Percentiles rank a stretch among this genome's conserved stretches.
phyloP scores from a whole-genome alignment of 2,888 invertebrate genomes.

The Lochmaea crataegi region DNA sequence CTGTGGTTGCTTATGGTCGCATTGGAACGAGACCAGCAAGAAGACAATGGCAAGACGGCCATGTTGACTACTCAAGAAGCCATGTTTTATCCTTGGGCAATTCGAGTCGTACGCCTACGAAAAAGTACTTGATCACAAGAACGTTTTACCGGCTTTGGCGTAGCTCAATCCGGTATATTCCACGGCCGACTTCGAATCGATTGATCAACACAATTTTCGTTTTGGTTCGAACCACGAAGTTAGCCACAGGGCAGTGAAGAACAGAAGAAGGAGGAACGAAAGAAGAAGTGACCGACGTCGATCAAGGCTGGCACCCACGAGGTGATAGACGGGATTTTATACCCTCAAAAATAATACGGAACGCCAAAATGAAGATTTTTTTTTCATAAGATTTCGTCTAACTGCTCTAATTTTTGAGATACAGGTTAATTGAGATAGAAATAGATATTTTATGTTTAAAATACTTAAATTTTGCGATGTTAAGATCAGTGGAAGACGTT shows the following conservation, averaged over 20 bases:
- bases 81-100: slow-evolving; percentile 64
- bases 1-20: slow-evolving; percentile 38
- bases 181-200: slow-evolving; percentile 40
- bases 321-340: not conserved
- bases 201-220: slow-evolving; percentile 42
- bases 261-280: not conserved
- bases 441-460: too few species aligned
- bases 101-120: slow-evolving; percentile 62
- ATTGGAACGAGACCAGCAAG: slow-evolving; percentile 31
- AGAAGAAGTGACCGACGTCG: slow-evolving; percentile 8
- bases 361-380: too few species aligned
- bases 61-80: slow-evolving; percentile 66
- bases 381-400: too few species aligned
- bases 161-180: slow-evolving; percentile 50
- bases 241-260: slow-evolving; percentile 24
- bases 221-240: slow-evolving; percentile 33
- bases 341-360: too few species aligned
- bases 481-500: too few species aligned
- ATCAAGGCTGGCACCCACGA: not conserved
- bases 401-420: too few species aligned
- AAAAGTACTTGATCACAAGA: slow-evolving; percentile 57
- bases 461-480: too few species aligned
- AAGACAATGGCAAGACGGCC: slow-evolving; percentile 63
- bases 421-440: too few species aligned
- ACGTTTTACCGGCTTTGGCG: slow-evolving; percentile 45